Evolutionary conservation across 2,113 vertebrate species (phyloP), one percentile per base, ranked within the genome.

Genomic region (Leptodactylus fuscus): DNA sequence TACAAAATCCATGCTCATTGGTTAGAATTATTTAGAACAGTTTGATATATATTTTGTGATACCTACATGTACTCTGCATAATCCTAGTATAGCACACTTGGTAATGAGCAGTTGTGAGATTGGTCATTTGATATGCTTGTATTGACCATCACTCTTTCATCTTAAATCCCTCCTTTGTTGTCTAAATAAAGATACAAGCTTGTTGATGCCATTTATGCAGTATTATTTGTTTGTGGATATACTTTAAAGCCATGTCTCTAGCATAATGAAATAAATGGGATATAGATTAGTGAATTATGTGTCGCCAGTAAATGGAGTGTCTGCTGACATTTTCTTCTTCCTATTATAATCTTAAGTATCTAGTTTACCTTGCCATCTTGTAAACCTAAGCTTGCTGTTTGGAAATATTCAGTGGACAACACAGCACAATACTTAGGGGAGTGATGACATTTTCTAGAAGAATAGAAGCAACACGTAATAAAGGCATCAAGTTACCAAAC

Each of bases 401-500:
- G 60, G 65, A 48, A 48, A 49, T 27, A 49, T 81, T 65, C 34
- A 20, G 36, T 34, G 2, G 51, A 74, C 32, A 70, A 81, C 51
- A 34, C 18, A 34, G 32, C 20, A 46, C 65, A 82, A 70, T 24
- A 46, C 18, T n/a, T 55, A 55, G 18, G 48, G 38, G 34, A 82
- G 70, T 75, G 53, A 80, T 27, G 53, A 20, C 32, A 80, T 75
- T 58, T 46, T 44, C 36, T n/a, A 46, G 24, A 51, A 71, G 20
- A 75, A 55, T 48, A 32, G 71, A 60, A 36, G 53, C 10, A 29
- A 22, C 8, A 58, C 44, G 53, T 46, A 83, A 44, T 75, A 62
- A 62, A 46, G 20, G 20, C 53, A 75, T 83, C 53, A 62, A 13
- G 71, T 83, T 83, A 83, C 82, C 53, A 83, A 79, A 79, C 76